Percentiles rank a stretch among this genome's conserved stretches.
Evolutionary conservation across 2,113 vertebrate genomes (phyloP).

Genomic region (Pseudopipra pipra): DNA sequence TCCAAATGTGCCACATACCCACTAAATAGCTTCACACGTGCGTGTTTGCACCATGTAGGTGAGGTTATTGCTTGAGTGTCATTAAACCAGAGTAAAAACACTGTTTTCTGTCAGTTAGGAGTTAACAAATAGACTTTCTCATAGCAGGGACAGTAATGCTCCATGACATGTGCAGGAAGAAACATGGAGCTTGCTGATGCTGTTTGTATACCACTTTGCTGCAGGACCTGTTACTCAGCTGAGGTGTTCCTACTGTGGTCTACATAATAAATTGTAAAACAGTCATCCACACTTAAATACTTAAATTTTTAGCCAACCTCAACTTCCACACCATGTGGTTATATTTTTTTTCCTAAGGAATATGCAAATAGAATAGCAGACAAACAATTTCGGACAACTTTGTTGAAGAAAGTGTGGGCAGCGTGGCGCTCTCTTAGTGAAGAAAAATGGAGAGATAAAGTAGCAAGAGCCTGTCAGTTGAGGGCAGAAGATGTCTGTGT

Average conservation of each 20-base stretch:
- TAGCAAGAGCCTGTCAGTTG: constrained; percentile 86
- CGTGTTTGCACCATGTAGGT: background rate
- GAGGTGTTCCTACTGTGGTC: background rate
- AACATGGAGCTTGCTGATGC: background rate
- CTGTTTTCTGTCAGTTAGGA: background rate
- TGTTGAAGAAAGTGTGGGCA: constrained; percentile 88
- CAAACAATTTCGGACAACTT: constrained; percentile 79
- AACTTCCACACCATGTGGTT: background rate
- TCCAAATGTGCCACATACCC: background rate
- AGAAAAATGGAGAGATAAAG: constrained; percentile 84
- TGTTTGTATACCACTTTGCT: background rate
- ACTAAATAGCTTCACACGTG: background rate
- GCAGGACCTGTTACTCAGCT: accelerated
- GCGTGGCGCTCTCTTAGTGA: constrained; percentile 82
- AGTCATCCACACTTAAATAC: background rate
- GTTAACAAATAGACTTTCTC: accelerated
- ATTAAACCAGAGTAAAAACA: background rate
- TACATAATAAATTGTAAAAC: background rate
- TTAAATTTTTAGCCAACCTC: background rate
- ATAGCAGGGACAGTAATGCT: accelerated
- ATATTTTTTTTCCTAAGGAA: constrained; percentile 68
- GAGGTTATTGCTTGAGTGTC: background rate
- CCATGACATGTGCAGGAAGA: background rate
- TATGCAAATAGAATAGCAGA: constrained; percentile 77
- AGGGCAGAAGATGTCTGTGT: constrained; percentile 90